Conservation (phyloP, 2,888 invertebrate species). For the Lordiphosa fenestrarum region DNA sequence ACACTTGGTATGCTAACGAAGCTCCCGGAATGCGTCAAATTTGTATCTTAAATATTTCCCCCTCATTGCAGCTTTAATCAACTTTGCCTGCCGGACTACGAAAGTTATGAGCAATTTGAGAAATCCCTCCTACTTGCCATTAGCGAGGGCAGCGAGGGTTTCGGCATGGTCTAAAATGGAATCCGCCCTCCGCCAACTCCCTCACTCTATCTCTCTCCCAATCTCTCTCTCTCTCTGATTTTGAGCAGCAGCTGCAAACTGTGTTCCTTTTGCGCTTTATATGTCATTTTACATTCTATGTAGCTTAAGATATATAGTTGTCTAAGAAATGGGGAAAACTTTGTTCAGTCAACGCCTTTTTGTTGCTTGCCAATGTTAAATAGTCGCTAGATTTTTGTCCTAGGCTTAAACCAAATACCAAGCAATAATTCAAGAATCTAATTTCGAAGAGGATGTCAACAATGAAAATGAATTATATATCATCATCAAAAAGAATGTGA, state of each 20-base stretch:
- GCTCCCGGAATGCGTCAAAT: too few species aligned
- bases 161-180: conserved; percentile 83
- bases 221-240: conserved; percentile 9
- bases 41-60: conserved; percentile 15
- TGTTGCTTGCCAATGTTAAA: conserved; percentile 20
- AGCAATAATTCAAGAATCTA: conserved; percentile 33
- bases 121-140: conserved; percentile 94
- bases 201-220: too few species aligned
- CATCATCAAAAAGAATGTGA: conserved; percentile 74
- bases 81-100: conserved; percentile 96
- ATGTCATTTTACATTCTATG: conserved; percentile 29
- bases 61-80: conserved; percentile 91
- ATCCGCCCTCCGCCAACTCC: background rate
- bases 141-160: conserved; percentile 97
- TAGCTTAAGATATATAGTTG: conserved; percentile 12
- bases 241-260: conserved; percentile 48
- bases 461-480: conserved; percentile 57
- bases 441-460: conserved; percentile 34
- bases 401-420: conserved; percentile 19
- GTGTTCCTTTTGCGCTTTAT: conserved; percentile 65
- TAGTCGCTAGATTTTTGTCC: conserved; percentile 6
- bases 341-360: conserved; percentile 16
- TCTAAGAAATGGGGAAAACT: background rate
- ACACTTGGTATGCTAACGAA: conserved; percentile 87
- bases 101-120: conserved; percentile 95